Evolutionary conservation across 1,140 invertebrate genomes (phyloP).

Genomic region (Steinernema feltiae): DNA sequence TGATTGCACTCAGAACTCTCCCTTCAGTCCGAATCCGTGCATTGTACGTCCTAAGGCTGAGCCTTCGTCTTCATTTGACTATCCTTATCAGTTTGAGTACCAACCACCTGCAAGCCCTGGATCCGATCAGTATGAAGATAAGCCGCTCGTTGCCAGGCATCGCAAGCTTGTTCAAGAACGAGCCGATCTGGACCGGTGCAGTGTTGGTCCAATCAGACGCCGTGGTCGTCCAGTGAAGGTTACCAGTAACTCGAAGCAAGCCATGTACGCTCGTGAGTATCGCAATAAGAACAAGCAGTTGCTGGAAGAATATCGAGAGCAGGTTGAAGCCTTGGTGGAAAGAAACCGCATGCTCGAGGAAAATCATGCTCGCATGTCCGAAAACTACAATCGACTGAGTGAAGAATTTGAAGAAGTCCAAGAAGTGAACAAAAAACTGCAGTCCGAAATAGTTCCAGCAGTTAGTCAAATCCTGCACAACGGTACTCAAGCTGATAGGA

Average conservation of each 20-base stretch:
- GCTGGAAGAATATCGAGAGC: neutral
- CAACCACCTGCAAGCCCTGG: neutral
- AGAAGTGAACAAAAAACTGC: neutral
- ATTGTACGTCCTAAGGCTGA: neutral
- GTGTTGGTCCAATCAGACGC: neutral
- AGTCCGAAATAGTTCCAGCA: neutral
- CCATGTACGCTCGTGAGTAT: constrained; percentile 12
- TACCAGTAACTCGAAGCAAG: constrained; percentile 11
- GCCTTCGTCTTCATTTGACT: neutral
- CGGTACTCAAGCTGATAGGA: neutral
- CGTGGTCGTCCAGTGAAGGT: constrained; percentile 11
- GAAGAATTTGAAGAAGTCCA: neutral
- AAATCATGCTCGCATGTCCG: neutral
- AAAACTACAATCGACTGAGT: neutral
- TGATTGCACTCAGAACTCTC: neutral
- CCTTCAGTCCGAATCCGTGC: neutral
- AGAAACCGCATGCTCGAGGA: neutral
- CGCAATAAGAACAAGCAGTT: constrained; percentile 11
- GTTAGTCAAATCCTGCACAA: neutral
- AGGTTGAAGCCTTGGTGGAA: neutral
- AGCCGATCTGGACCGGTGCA: neutral
- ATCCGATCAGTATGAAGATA: neutral
- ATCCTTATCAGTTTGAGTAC: neutral
- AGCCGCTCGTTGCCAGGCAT: neutral
- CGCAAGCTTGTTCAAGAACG: neutral